Evolutionary conservation across 2,113 vertebrate species (phyloP), one percentile per base, ranked within the genome.

Genomic region (Mastomys natalensis): DNA sequence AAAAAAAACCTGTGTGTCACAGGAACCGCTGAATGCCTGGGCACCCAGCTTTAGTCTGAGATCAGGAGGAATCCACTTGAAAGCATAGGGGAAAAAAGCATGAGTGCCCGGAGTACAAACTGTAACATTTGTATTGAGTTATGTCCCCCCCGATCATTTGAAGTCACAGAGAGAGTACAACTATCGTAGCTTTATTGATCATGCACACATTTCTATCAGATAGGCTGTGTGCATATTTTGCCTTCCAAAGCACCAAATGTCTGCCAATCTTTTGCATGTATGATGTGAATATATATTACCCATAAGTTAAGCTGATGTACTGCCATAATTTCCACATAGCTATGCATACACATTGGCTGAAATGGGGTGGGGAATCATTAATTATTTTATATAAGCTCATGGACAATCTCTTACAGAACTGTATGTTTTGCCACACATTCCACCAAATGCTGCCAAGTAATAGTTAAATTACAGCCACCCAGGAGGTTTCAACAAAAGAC

Each of bases 401-500:
- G 21, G 74, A 90, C 94, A 96, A 96, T 88, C 58, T 62, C 24
- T 91, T 53, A 84, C 80, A 76, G 58, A 81, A 91, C 68, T 90
- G 72, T 96, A 91, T 95, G 53, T 53, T 91, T 94, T 70, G 76
- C 94, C 81, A 77, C n/a, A 87, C 76, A 87, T 81, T 90, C 70
- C 55, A 66, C n/a, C 37, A 87, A 94, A 95, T 62, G 40, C 70
- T 72, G 80, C 31, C 91, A 93, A 91, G 82, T 93, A 51, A 92
- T 89, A 85, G 93, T 97, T 89, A 95, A 96, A 94, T 76, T 87
- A 84, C 43, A 78, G 64, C 70, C 40, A 45, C 24, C 70, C 55
- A 90, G 91, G 74, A 85, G 94, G 72, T 77, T 92, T 94, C 90
- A 95, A 98, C 95, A 97, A 98, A 97, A 98, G 95, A 87, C 53